Conservation (phyloP, 2,888 invertebrate genomes). For the Dolichopus griseipennis region DNA sequence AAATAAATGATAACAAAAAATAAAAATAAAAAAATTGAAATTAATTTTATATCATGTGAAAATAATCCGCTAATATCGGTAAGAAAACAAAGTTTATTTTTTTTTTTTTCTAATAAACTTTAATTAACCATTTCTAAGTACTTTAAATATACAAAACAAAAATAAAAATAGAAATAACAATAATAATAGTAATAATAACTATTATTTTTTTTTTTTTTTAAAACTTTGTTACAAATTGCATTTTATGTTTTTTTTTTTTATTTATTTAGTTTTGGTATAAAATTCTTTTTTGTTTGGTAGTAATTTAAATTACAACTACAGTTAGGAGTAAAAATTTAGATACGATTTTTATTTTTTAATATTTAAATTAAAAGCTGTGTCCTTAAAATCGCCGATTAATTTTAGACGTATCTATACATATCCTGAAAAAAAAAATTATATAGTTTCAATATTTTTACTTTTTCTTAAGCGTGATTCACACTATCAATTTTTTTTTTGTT, state of each 20-base stretch:
- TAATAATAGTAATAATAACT: background rate
- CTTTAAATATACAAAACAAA: background rate
- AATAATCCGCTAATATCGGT: background rate
- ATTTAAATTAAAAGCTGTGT: too few relatives aligned
- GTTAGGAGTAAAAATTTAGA: too few relatives aligned
- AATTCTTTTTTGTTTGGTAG: background rate
- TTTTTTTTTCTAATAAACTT: background rate
- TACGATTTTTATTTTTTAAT: too few relatives aligned
- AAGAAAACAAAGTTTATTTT: background rate
- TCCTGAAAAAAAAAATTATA: too few relatives aligned
- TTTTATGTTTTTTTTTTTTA: background rate
- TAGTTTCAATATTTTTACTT: too few relatives aligned
- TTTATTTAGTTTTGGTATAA: background rate
- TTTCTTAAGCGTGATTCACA: too few relatives aligned
- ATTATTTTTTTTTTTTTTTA: background rate
- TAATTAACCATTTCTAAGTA: background rate
- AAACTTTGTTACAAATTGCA: slow-evolving; percentile 2
- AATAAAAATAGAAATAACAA: background rate
- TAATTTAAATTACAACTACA: too few relatives aligned
- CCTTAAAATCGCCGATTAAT: too few relatives aligned
- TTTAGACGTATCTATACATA: too few relatives aligned
- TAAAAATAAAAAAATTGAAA: too few relatives aligned
- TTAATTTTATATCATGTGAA: background rate
- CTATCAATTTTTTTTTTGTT: too few relatives aligned
- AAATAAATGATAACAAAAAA: too few relatives aligned